Conservation (phyloP, 2,797 vertebrate genomes). For the Chloroceryle inda region DNA sequence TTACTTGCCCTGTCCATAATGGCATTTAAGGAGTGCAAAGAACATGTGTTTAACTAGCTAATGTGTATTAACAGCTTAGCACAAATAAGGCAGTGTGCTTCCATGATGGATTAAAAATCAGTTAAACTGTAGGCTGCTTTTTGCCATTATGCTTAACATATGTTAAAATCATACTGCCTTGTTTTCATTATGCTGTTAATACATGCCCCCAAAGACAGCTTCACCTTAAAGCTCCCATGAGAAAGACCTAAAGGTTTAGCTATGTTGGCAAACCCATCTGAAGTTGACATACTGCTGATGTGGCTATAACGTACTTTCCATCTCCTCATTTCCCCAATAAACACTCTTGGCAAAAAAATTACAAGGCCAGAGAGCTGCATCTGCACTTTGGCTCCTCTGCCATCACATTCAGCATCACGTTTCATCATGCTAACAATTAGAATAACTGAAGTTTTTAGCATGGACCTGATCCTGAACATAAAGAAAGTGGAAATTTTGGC, state of each 20-base stretch:
- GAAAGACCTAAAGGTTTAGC: constrained; percentile 2
- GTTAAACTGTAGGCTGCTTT: constrained; percentile 5
- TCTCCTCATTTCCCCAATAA: constrained; percentile 1
- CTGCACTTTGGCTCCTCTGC: neutral
- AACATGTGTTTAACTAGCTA: neutral
- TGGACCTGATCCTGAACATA: neutral
- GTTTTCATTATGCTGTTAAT: constrained; percentile 28
- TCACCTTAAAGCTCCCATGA: constrained; percentile 10
- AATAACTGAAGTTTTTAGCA: neutral
- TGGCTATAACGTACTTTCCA: accelerated
- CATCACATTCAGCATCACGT: accelerated
- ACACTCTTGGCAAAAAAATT: neutral
- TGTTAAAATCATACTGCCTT: neutral
- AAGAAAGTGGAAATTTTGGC: neutral
- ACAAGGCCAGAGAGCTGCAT: neutral
- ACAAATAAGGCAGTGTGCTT: constrained; percentile 4
- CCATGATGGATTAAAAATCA: neutral
- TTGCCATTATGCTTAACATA: neutral
- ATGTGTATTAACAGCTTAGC: constrained; percentile 21
- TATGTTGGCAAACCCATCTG: constrained; percentile 3
- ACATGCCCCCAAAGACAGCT: neutral
- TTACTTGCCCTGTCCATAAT: neutral
- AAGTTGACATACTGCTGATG: constrained; percentile 42
- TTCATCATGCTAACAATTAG: neutral
- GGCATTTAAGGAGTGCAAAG: neutral